Evolutionary conservation across 2,888 invertebrate genomes (phyloP).

Genomic region (Coelinius sp.): DNA sequence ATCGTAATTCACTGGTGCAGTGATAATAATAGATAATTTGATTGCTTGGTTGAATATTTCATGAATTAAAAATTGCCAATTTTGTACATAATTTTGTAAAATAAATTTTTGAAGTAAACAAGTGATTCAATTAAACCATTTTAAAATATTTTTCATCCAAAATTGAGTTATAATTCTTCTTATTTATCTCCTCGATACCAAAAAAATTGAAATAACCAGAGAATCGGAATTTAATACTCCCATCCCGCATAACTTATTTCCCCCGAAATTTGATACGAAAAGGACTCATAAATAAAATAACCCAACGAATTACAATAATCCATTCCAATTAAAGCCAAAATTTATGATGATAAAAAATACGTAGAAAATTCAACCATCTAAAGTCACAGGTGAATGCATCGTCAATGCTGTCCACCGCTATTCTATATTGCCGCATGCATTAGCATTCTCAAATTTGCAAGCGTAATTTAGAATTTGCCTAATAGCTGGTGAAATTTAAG

Average conservation of each 20-base stretch:
- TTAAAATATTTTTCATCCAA: not conserved
- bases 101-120: too few species aligned
- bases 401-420: slow-evolving; percentile 18
- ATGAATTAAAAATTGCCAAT: slow-evolving; percentile 1
- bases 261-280: slow-evolving; percentile 6
- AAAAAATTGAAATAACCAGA: slow-evolving; percentile 4
- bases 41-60: slow-evolving; percentile 6
- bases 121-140: too few species aligned
- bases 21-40: slow-evolving; percentile 17
- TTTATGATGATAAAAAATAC: slow-evolving; percentile 62
- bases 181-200: not conserved
- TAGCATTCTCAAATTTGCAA: slow-evolving; percentile 67
- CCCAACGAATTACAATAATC: slow-evolving; percentile 65
- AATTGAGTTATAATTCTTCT: not conserved
- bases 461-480: slow-evolving; percentile 64
- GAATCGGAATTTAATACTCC: not conserved
- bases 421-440: slow-evolving; percentile 50
- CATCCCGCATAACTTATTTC: not conserved
- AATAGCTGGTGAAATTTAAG: not conserved
- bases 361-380: slow-evolving; percentile 41
- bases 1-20: not conserved
- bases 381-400: slow-evolving; percentile 13
- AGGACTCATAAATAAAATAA: slow-evolving; percentile 61
- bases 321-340: slow-evolving; percentile 67
- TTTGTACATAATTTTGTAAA: not conserved